These are phyloP conservation scores for Elgonia sp. DNA, from an alignment of 2,888 invertebrate species.

Conservation along the genomic window DNA sequence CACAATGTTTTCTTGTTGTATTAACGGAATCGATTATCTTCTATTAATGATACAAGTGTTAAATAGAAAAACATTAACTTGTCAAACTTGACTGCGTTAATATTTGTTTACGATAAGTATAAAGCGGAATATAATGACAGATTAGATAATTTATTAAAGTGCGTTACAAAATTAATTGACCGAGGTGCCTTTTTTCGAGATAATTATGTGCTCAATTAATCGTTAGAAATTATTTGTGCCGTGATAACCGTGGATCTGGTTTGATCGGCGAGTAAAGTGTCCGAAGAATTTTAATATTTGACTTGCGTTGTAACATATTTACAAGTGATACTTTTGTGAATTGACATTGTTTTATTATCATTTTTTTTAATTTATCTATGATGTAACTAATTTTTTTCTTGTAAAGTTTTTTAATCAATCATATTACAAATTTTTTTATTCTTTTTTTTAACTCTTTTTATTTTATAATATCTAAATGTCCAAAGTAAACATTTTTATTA, in stretches of 20 bases:
- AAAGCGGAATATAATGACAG: constrained; percentile 62
- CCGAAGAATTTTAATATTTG: not conserved
- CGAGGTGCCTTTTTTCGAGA: constrained; percentile 30
- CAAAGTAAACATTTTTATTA: too few relatives aligned
- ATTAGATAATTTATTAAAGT: constrained; percentile 65
- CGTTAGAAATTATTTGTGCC: constrained; percentile 40
- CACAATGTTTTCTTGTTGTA: constrained; percentile 45
- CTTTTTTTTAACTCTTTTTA: too few relatives aligned
- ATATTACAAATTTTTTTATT: too few relatives aligned
- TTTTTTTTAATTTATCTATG: too few relatives aligned
- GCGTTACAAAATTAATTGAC: constrained; percentile 63
- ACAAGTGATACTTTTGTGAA: too few relatives aligned
- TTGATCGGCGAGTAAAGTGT: not conserved
- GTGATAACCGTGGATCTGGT: not conserved
- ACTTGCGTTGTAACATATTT: not conserved
- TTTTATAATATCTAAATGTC: too few relatives aligned
- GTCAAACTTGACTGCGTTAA: constrained; percentile 48
- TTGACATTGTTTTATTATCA: too few relatives aligned
- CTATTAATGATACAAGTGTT: constrained; percentile 60
- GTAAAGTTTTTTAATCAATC: too few relatives aligned
- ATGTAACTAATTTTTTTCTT: too few relatives aligned
- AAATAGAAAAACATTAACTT: constrained; percentile 68
- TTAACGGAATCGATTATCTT: constrained; percentile 59
- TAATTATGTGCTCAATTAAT: constrained; percentile 51
- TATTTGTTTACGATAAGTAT: constrained; percentile 61